Evolutionary conservation across 2,888 invertebrate genomes (phyloP), one percentile per base, ranked within the genome.

Genomic region (Pseudococcus longispinus): DNA sequence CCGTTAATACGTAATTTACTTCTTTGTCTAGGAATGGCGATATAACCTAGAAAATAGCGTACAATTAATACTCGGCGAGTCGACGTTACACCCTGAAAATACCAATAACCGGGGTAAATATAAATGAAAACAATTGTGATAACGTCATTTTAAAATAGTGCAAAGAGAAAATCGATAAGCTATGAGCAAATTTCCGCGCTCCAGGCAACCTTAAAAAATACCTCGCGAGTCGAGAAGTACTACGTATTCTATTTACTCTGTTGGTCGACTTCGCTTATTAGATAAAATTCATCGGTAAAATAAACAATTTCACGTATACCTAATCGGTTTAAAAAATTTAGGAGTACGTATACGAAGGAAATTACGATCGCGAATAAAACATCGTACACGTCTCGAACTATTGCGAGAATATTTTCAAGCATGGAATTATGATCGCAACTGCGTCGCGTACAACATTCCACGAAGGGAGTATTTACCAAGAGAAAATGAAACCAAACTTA

Each of bases 1-100:
- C 86, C 13, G 86, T 86, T 26, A 86, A 29, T 23, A 86, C 86
- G 80, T 86, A 86, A 32, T 77, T 86, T 5, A 86, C 86, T n/a
- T 86, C 86, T 51, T 80, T 86, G 32, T 86, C 86, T 26, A 86
- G 20, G 32, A 70, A 86, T 20, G 77, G 86, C 6, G 77, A 44
- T 44, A 86, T 80, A 51, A 86, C 46, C 86, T 86, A 26, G 11
- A 85, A 70, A 70, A 70, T 70, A 70, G 0, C 5, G 23, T 18
- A 32, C 70, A 18, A 32, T 26, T 70, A 70, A 26, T 65, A 26
- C 20, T 65, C 20, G 8, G 26, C 70, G 18, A 70, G 8, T 70
- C 4, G 15, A 29, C 13, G 6, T 18, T 70, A 29, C 29, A 18
- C 70, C 18, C 29, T 26, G 29, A 32, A 29, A 70, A 70, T 60